Percentiles rank a stretch among this genome's conserved stretches.
These are phyloP conservation scores for Ophioninae sp. DNA, from an alignment of 2,888 invertebrate species.

Conservation along the genomic window DNA sequence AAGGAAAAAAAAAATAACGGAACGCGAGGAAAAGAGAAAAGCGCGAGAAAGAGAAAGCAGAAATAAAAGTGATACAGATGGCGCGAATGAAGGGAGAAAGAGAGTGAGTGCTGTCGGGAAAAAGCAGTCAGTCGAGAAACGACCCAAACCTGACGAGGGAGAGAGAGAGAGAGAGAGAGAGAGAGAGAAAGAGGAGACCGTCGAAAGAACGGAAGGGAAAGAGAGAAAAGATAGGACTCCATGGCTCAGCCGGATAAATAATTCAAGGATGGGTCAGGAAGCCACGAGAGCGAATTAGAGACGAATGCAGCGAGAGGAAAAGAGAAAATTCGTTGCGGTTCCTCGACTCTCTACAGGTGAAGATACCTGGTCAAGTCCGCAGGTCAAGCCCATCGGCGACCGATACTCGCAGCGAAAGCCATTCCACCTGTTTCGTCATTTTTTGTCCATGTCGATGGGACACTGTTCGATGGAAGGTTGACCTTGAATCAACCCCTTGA, in stretches of 20 bases:
- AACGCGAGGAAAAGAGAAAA: conserved; percentile 3
- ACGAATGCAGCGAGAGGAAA: conserved; percentile 34
- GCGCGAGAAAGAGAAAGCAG: conserved; percentile 5
- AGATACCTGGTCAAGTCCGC: background rate
- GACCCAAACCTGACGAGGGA: conserved; percentile 37
- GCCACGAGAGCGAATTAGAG: conserved; percentile 67
- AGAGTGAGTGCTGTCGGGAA: conserved; percentile 10
- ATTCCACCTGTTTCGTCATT: background rate
- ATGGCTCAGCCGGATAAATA: conserved; percentile 68
- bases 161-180: conserved; percentile 24
- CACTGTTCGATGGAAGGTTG: background rate
- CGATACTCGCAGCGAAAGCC: background rate
- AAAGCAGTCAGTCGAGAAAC: conserved; percentile 34
- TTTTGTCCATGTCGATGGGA: background rate
- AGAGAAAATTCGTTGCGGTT: background rate
- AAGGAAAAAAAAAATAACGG: background rate
- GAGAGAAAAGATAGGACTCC: conserved; percentile 43
- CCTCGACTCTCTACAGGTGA: background rate
- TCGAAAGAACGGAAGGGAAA: no score
- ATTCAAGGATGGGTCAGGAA: conserved; percentile 67
- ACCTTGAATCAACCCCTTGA: background rate
- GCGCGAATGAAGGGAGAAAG: conserved; percentile 5
- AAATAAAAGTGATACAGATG: conserved; percentile 8
- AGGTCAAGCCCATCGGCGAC: no score
- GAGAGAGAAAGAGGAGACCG: background rate